Evolutionary conservation across 2,113 vertebrate genomes (phyloP), one percentile per base, ranked within the genome.

Genomic region (Isurus oxyrinchus): DNA sequence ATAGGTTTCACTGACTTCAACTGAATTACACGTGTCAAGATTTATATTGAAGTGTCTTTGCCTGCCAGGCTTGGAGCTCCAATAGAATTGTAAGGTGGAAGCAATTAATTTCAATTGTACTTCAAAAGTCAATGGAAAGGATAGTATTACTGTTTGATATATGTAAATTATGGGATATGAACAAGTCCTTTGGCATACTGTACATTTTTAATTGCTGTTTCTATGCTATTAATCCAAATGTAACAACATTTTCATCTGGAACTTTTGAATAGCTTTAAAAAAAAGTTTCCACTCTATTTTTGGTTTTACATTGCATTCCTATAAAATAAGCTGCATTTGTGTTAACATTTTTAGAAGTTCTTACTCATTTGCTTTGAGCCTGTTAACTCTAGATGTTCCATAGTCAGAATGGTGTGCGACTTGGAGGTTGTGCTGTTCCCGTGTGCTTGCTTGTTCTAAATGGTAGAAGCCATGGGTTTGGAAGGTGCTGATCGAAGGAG

Each of bases 111-210:
- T 94, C 59, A 40, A 35, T 94, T 63, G 57, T 66, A 40, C 66
- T 93, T 63, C 35, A 40, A 40, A n/a, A 66, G 90, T 94, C 19
- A 19, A 40, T 5, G 6, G 55, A 61, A 61, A 93, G 16, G 7
- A n/a, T 40, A 10, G 35, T 63, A n/a, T 40, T 7, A 63, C 1
- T 40, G 19, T 63, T 93, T 93, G 35, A 40, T 23, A 63, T 63
- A 93, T 3, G 35, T 44, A 40, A n/a, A 11, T 10, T 49, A 40
- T 95, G 63, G 7, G 13, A 16, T 14, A 55, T 16, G 63, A 95
- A 95, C 94, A 69, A 69, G 93, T 49, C 93, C 61, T 95, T 69
- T 67, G 66, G 44, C 63, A 95, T 95, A 95, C 94, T 95, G 94
- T 95, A 69, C 10, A 49, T 53, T 40, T 72, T 95, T 27, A 49